Base-by-base conservation (phyloP, 2,888 invertebrate species). In the Pachliopta kotzebuea region DNA sequence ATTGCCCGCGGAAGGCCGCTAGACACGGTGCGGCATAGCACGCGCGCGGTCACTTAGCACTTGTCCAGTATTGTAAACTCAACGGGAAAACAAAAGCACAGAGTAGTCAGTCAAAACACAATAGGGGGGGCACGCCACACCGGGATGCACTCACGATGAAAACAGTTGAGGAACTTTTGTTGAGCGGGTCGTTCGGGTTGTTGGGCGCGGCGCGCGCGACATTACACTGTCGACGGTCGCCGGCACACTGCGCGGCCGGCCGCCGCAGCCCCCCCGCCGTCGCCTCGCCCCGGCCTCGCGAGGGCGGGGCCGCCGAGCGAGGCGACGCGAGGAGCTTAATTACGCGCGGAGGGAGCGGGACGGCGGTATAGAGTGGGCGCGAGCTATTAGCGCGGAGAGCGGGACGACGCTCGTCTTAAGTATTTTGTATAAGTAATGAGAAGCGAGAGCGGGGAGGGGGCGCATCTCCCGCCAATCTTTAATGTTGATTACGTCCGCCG, bases 311-410 rank as follows among this genome's bases (percentile, higher is more conserved):
- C 86, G 71, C 80, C 81, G 83, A 81, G 89, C 87, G 86, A 81
- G 86, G 86, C 89, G 88, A 87, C 87, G 87, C 90, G 88, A 86
- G 90, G 86, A 88, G 88, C 90, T 88, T 90, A 90, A 91, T 90
- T 90, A 90, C 90, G 88, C 84, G 84, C 82, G 85, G 88, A 80
- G 82, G 81, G 85, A 92, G 82, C 86, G 86, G 86, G 92, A 92
- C 85, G 85, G 89, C 86, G 84, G 87, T 88, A 90, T 84, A 56
- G 83, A 88, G 90, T 87, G 91, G 90, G 92, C 92, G 92, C 93
- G 92, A 92, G 93, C 93, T 93, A 93, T 93, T 93, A 94, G 93
- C 93, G 86, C 92, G 92, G 93, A 93, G 93, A 93, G 93, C 89
- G 88, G 89, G 93, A 90, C 91, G 93, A 88, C 88, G 90, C 86